Conservation (phyloP, 2,888 invertebrate species). For the Campoplex capitator region DNA sequence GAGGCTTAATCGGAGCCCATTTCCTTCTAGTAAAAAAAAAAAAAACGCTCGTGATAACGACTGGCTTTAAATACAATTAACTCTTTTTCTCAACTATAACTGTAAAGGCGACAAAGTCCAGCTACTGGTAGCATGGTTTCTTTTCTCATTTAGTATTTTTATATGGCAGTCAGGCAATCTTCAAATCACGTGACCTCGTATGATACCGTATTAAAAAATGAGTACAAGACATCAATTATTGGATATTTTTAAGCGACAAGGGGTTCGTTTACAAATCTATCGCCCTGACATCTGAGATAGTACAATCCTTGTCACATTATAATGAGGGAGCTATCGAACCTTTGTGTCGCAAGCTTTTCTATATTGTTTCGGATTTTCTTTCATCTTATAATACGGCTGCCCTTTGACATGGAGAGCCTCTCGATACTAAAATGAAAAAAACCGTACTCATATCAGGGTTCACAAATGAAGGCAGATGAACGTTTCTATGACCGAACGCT, state of each 20-base stretch:
- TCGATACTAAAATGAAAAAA: no score
- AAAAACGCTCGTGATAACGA: conserved; percentile 78
- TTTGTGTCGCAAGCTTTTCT: no score
- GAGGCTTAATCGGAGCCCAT: conserved; percentile 82
- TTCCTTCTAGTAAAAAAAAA: conserved; percentile 75
- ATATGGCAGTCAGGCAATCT: background rate
- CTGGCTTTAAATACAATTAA: conserved; percentile 75
- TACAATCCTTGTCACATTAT: background rate
- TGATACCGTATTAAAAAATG: background rate
- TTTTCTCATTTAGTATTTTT: background rate
- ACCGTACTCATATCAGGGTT: no score
- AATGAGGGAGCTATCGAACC: no score
- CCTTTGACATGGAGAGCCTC: no score
- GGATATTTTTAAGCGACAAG: background rate
- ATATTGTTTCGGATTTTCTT: no score
- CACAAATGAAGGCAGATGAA: no score
- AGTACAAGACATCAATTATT: background rate
- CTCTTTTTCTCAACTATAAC: conserved; percentile 68
- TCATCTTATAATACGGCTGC: no score
- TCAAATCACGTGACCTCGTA: background rate
- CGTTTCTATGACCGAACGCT: no score
- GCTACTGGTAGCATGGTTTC: background rate
- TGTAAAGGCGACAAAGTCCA: conserved; percentile 5
- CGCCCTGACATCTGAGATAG: no score
- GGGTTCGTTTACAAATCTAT: no score